A percentile compares a stretch with the other conserved stretches of the same genome.
These are phyloP conservation scores for Falco concolor DNA, from an alignment of 2,797 vertebrate species.

Conservation along the genomic window DNA sequence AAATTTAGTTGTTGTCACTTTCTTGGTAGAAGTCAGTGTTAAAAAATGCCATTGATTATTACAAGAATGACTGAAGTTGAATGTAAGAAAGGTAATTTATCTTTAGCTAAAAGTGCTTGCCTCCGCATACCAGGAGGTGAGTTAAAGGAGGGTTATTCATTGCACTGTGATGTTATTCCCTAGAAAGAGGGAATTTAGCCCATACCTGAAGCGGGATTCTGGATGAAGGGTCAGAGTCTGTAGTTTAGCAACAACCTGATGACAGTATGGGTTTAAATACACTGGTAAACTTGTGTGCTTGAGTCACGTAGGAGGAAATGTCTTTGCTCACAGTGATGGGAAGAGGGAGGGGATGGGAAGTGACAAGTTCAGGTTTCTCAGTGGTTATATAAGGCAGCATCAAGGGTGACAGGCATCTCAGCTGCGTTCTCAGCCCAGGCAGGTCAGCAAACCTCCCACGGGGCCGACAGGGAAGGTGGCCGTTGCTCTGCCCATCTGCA, in stretches of 20 bases:
- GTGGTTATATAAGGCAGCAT: not conserved
- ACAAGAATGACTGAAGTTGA: not conserved
- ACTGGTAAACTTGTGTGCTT: not conserved
- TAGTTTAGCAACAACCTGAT: not conserved
- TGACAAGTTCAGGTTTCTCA: not conserved
- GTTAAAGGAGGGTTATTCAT: not conserved
- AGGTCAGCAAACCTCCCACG: accelerated
- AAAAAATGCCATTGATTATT: not conserved
- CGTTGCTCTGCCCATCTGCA: not conserved
- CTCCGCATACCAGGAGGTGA: not conserved
- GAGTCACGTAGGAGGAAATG: not conserved
- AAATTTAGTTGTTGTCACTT: not conserved
- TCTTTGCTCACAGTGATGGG: not conserved
- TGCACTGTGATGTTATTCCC: not conserved
- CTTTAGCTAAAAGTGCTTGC: not conserved
- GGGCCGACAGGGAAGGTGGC: not conserved
- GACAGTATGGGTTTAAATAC: not conserved
- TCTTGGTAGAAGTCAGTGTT: not conserved
- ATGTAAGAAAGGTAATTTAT: not conserved
- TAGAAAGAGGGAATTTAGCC: not conserved
- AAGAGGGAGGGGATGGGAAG: not conserved
- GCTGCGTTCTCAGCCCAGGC: not conserved
- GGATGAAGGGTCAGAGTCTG: not conserved
- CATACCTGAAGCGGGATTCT: not conserved
- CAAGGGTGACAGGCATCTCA: not conserved